Evolutionary conservation across 1,140 invertebrate genomes (phyloP), one percentile per base, ranked within the genome.

Genomic region (Muscidifurax raptorellus): DNA sequence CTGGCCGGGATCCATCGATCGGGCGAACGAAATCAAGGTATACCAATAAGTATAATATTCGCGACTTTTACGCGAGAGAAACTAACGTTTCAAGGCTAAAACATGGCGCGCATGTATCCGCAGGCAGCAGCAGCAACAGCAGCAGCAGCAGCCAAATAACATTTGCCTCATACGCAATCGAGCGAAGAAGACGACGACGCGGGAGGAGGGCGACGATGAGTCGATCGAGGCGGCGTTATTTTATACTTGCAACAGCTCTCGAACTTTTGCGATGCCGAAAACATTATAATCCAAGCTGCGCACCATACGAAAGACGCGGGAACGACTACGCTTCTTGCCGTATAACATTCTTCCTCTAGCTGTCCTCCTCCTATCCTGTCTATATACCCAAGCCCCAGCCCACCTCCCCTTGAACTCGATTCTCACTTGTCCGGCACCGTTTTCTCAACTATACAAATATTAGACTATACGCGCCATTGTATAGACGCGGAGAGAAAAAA

Each of bases 401-500:
- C 18, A 22, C 52, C 3, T 1, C 2, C 52, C 52, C 15, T n/a
- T n/a, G 18, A 59, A 18, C 52, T 59, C 22, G 52, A 59, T 59
- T 59, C 52, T n/a, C n/a, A 44, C 40, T 47, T 12, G 47, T 59
- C 25, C 27, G 27, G 25, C 47, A 59, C 13, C 40, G 52, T 79
- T 72, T 81, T 81, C 44, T 81, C 64, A 72, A 72, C 28, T 69
- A n/a, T n/a, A n/a, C n/a, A n/a, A n/a, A 79, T 52, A 66, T 47
- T 47, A 59, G 52, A n/a, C 52, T 22, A n/a, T 59, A 7, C 52
- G 28, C n/a, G 28, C 66, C 64, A 47, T 80, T 69, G 4, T 22
- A 32, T 66, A 69, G 27, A 67, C n/a, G 66, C 25, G 67, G 27
- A 64, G 15, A 79, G 13, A 67, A 25, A 40, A 40, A 47, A 47